Percentiles rank a stretch among this genome's conserved stretches.
Conservation (phyloP, 2,113 vertebrate genomes). For the Leptodactylus fuscus region DNA sequence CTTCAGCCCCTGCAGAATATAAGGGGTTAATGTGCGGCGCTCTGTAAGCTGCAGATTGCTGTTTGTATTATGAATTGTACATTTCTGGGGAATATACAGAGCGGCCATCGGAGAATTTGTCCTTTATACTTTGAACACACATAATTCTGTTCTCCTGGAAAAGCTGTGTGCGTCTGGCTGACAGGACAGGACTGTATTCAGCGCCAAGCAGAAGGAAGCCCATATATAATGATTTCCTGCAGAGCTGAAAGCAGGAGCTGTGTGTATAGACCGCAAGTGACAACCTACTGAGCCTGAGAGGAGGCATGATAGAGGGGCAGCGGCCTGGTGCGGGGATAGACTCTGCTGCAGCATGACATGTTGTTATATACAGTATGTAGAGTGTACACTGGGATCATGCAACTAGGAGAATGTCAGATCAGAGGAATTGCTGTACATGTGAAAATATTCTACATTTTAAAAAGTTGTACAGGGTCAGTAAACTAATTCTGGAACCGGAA, state of each 20-base stretch:
- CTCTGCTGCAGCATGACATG: no score
- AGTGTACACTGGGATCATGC: no score
- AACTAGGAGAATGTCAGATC: no score
- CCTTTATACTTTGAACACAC: constrained; percentile 36
- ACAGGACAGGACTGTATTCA: constrained; percentile 42
- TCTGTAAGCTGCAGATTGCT: not conserved
- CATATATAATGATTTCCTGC: constrained; percentile 51
- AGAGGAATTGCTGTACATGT: no score
- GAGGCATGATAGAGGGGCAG: no score
- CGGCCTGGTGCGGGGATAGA: no score
- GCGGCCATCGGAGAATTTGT: not conserved
- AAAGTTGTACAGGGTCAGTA: no score
- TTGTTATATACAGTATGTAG: no score
- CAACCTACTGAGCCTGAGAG: not conserved
- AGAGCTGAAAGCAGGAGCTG: constrained; percentile 44
- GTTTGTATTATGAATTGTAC: constrained; percentile 37
- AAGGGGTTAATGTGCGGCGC: not conserved
- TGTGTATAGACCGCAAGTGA: constrained; percentile 43
- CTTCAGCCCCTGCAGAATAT: not conserved
- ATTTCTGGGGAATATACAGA: constrained; percentile 17
- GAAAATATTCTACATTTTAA: no score
- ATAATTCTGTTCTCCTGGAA: constrained; percentile 33
- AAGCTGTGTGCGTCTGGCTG: not conserved
- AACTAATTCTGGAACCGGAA: no score
- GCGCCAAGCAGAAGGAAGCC: constrained; percentile 30